Percentiles rank a stretch among this genome's conserved stretches.
phyloP scores from a whole-genome alignment of 2,888 invertebrate genomes.

The Cephus pulcher region DNA sequence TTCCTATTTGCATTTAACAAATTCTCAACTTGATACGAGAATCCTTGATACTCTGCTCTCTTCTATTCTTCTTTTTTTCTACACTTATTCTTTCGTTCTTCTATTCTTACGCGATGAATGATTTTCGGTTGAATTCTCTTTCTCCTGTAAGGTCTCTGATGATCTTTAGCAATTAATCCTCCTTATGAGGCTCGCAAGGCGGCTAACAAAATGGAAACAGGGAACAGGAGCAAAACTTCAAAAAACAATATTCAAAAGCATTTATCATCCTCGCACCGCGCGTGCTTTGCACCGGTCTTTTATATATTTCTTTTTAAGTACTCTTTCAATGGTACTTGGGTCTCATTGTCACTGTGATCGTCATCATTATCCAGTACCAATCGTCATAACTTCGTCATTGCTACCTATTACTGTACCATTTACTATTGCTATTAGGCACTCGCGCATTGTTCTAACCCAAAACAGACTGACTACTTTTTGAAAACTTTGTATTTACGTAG shows the following conservation, averaged over 20 bases:
- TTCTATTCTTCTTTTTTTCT: not conserved
- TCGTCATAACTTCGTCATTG: not conserved
- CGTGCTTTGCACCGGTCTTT: not conserved
- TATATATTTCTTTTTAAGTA: not conserved
- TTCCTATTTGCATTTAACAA: not conserved
- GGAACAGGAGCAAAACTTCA: not conserved
- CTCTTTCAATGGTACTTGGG: not conserved
- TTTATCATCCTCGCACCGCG: not conserved
- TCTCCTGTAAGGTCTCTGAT: not conserved
- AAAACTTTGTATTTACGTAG: constrained; percentile 47
- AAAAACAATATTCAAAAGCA: not conserved
- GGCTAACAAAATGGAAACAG: not conserved
- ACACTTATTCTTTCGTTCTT: not conserved
- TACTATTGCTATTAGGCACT: not conserved
- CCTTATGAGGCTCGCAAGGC: not conserved
- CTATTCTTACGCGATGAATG: not conserved
- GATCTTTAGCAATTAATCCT: not conserved
- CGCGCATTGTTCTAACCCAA: constrained; percentile 42
- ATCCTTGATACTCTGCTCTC: not conserved
- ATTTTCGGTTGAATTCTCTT: not conserved
- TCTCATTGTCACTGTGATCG: not conserved
- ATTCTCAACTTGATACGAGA: not conserved
- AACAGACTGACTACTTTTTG: constrained; percentile 63
- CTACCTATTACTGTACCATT: not conserved
- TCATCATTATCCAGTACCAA: not conserved